A percentile compares a stretch with the other conserved stretches of the same genome.
Evolutionary conservation across 2,888 invertebrate genomes (phyloP).

Genomic region (Lasiommata megera): DNA sequence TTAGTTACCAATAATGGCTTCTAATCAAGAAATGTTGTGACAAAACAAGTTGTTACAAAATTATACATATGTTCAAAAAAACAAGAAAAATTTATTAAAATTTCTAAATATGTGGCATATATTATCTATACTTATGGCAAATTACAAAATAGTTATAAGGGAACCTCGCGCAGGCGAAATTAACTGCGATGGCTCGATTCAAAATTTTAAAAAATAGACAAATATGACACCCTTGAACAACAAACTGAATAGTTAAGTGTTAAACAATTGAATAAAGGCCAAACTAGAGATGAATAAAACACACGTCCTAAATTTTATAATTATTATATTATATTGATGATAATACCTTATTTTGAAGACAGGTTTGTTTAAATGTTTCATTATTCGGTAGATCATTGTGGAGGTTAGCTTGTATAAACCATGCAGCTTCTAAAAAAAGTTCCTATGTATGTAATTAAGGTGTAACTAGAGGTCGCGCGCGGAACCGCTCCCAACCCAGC

Average conservation of each 20-base stretch:
- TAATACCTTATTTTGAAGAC: slow-evolving; percentile 42
- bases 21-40: too few species aligned
- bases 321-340: slow-evolving; percentile 34
- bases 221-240: slow-evolving; percentile 7
- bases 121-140: too few species aligned
- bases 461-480: slow-evolving; percentile 72
- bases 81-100: too few species aligned
- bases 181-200: too few species aligned
- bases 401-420: slow-evolving; percentile 81
- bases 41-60: too few species aligned
- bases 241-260: background rate
- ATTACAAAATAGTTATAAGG: too few species aligned
- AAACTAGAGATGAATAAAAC: slow-evolving; percentile 19
- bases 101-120: too few species aligned
- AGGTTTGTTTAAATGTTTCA: slow-evolving; percentile 68
- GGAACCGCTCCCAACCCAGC: slow-evolving; percentile 52
- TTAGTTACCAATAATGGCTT: too few species aligned
- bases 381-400: slow-evolving; percentile 78
- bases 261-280: background rate
- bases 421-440: slow-evolving; percentile 82
- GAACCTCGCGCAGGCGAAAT: too few species aligned
- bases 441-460: slow-evolving; percentile 82
- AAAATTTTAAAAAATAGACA: background rate
- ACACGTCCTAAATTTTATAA: slow-evolving; percentile 20
- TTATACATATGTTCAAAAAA: too few species aligned